Conservation (phyloP, 2,888 invertebrate species). For the Megamerina dolium region DNA sequence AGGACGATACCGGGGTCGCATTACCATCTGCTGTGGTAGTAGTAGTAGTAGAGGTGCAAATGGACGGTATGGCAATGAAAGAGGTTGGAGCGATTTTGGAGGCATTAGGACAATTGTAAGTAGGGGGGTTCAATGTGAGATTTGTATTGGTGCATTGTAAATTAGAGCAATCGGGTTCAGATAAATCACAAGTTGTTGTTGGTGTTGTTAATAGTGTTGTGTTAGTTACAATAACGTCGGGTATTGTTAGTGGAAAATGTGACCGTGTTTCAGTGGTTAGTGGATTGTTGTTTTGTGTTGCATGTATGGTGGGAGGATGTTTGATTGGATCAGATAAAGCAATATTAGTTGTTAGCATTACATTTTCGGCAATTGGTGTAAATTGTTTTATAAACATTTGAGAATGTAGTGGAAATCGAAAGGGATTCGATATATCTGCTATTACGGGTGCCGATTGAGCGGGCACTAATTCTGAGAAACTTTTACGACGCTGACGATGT, state of each 20-base stretch:
- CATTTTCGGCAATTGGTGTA: conserved; percentile 33
- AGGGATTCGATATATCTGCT: conserved; percentile 26
- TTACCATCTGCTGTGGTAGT: conserved; percentile 45
- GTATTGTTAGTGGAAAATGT: conserved; percentile 13
- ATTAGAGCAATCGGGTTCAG: conserved; percentile 5
- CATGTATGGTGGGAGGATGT: neutral
- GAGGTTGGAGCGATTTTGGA: no score
- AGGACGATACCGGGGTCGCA: conserved; percentile 41
- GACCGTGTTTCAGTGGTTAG: conserved; percentile 1
- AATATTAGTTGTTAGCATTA: conserved; percentile 18
- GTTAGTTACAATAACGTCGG: conserved; percentile 23
- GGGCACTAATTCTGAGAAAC: conserved; percentile 14
- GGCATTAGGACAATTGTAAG: conserved; percentile 14
- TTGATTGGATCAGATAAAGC: conserved; percentile 9
- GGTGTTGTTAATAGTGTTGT: conserved; percentile 15
- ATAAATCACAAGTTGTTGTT: conserved; percentile 14
- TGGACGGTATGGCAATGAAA: conserved; percentile 9
- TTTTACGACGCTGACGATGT: neutral
- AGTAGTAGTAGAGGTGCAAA: conserved; percentile 32
- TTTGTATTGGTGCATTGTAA: conserved; percentile 1
- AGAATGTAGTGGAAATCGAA: conserved; percentile 24
- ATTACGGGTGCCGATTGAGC: conserved; percentile 28
- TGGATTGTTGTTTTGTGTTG: conserved; percentile 7
- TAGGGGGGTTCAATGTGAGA: conserved; percentile 5
- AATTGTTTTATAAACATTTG: conserved; percentile 28